Evolutionary conservation across 2,888 invertebrate genomes (phyloP), one percentile per base, ranked within the genome.

Genomic region (Microplitis deprimator): DNA sequence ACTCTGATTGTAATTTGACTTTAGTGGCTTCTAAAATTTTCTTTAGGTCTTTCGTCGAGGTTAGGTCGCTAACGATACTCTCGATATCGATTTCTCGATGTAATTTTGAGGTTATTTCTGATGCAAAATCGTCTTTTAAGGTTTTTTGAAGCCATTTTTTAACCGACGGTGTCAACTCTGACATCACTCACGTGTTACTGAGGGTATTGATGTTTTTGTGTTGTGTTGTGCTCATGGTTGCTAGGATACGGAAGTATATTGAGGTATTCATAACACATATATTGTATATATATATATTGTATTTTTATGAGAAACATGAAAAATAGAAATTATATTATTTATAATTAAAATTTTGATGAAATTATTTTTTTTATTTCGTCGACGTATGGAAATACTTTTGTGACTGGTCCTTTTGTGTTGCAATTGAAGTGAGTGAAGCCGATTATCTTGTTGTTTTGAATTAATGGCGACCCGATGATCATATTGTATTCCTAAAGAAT

Each of bases 71-170:
- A 5, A 77, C 75, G 6, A 80, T 68, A 4, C 0, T 39, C 3
- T 73, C 64, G 3, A 64, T 17, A 10, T 40, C 17, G 8, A 64
- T 85, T 86, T 88, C 73, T 87, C 83, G 60, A 79, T 83, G 0
- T 86, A 88, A 40, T 83, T 81, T 61, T 86, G 84, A 10, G 87
- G 81, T 77, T 80, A 83, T 73, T 85, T 80, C 6, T 83, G 83
- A 72, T 16, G 82, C 84, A 77, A 89, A 89, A 77, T 87, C 84
- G 40, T 88, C 85, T n/a, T 82, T 85, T 16, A 89, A 74, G 75
- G 84, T 85, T 67, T 85, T 85, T 71, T 84, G 85, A 61, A 88
- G 79, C 86, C 86, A 89, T 76, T 86, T 87, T 50, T 85, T 83
- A 76, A 87, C 81, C 60, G 81, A 75, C 7, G 85, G 82, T 1